Evolutionary conservation across 2,888 invertebrate genomes (phyloP).

Genomic region (Gymnoscelis rufifasciata): DNA sequence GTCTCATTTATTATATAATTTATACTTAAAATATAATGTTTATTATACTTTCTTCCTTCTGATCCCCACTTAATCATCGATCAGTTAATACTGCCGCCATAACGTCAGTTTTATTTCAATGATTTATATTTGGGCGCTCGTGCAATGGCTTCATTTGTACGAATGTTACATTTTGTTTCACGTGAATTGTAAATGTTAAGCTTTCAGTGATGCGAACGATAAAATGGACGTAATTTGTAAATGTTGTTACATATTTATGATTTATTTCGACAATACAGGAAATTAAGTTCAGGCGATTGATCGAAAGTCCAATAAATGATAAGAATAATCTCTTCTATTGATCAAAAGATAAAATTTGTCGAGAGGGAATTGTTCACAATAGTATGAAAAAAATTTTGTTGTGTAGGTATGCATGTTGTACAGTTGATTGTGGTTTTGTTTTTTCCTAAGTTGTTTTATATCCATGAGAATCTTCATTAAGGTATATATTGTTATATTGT

Average conservation of each 20-base stretch:
- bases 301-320: no score
- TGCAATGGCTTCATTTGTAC: slow-evolving; percentile 41
- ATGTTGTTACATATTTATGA: background rate
- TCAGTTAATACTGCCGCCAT: slow-evolving; percentile 44
- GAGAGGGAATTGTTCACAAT: no score
- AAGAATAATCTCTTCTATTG: no score
- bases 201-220: slow-evolving; percentile 4
- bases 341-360: background rate
- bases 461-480: no score
- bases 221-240: background rate
- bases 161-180: slow-evolving; percentile 26
- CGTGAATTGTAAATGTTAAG: slow-evolving; percentile 21
- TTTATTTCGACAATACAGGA: background rate
- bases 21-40: no score
- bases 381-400: no score
- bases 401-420: no score
- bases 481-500: no score
- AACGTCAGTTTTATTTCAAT: slow-evolving; percentile 37
- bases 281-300: no score
- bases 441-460: no score
- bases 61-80: slow-evolving; percentile 46
- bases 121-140: slow-evolving; percentile 39
- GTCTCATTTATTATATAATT: no score
- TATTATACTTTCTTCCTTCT: slow-evolving; percentile 10
- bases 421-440: no score